These are phyloP conservation scores for Napeogenes inachia DNA, from an alignment of 2,888 invertebrate species.

Conservation along the genomic window DNA sequence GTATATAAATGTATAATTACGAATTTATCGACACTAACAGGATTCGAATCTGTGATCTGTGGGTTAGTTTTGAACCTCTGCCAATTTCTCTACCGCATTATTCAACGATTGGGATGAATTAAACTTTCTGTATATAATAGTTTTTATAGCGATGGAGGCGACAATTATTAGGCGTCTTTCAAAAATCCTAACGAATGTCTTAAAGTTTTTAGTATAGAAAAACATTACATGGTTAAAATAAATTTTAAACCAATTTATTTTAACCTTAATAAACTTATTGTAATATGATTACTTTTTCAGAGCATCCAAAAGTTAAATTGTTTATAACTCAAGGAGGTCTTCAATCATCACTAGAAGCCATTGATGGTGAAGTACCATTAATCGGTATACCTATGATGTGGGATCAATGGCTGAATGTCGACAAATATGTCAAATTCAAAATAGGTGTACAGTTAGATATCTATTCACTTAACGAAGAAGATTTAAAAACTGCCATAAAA, in stretches of 20 bases:
- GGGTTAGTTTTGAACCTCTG: too few species aligned
- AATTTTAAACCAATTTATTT: background rate
- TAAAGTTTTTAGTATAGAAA: too few species aligned
- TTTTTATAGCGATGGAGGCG: too few species aligned
- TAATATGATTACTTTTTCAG: conserved; percentile 7
- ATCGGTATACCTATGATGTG: conserved; percentile 55
- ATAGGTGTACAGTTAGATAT: conserved; percentile 46
- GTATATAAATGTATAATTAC: too few species aligned
- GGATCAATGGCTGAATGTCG: conserved; percentile 56
- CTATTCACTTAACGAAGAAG: conserved; percentile 36
- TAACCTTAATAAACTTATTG: background rate
- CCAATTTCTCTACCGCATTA: too few species aligned
- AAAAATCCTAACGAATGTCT: too few species aligned
- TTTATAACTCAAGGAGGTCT: conserved; percentile 34
- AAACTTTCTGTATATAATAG: too few species aligned
- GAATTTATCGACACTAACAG: too few species aligned
- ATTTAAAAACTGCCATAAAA: conserved; percentile 36
- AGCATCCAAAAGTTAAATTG: conserved; percentile 13
- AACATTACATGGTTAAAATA: too few species aligned
- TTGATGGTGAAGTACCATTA: conserved; percentile 53
- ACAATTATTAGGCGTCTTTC: too few species aligned
- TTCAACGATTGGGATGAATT: too few species aligned
- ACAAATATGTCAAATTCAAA: conserved; percentile 39
- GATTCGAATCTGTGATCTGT: too few species aligned
- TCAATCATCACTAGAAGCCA: conserved; percentile 61